Evolutionary conservation across 2,113 vertebrate species (phyloP).

Genomic region (Mus musculus): DNA sequence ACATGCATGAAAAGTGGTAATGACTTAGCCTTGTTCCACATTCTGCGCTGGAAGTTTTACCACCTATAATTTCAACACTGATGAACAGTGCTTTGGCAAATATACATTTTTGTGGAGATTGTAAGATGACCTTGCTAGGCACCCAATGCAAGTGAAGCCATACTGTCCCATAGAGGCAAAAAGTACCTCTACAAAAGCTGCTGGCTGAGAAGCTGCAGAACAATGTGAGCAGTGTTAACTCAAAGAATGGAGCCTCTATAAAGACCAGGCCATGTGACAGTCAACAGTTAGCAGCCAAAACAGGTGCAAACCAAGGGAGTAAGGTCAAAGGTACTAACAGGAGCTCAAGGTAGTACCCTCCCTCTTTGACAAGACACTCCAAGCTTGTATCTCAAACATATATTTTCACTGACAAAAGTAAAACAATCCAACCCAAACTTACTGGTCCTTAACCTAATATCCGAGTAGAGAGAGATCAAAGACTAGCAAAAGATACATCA

Average conservation of each 20-base stretch:
- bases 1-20: conserved; percentile 27
- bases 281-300: conserved; percentile 61
- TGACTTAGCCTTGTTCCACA: not conserved
- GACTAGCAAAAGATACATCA: not conserved
- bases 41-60: conserved; percentile 35
- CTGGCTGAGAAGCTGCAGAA: conserved; percentile 44
- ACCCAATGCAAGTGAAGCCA: conserved; percentile 46
- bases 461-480: not conserved
- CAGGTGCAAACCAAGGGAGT: conserved; percentile 33
- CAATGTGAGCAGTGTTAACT: conserved; percentile 62
- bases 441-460: not conserved
- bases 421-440: not conserved
- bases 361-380: not conserved
- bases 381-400: conserved; percentile 49
- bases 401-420: conserved; percentile 31
- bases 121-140: conserved; percentile 3
- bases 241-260: conserved; percentile 72
- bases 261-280: conserved; percentile 43
- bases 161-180: conserved; percentile 37
- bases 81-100: conserved; percentile 1
- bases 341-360: not conserved
- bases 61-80: not conserved
- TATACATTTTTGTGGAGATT: conserved; percentile 21
- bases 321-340: conserved; percentile 47
- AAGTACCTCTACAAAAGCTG: conserved; percentile 43